phyloP scores from a whole-genome alignment of 2,888 invertebrate genomes.

The Trachelus troglodyta region DNA sequence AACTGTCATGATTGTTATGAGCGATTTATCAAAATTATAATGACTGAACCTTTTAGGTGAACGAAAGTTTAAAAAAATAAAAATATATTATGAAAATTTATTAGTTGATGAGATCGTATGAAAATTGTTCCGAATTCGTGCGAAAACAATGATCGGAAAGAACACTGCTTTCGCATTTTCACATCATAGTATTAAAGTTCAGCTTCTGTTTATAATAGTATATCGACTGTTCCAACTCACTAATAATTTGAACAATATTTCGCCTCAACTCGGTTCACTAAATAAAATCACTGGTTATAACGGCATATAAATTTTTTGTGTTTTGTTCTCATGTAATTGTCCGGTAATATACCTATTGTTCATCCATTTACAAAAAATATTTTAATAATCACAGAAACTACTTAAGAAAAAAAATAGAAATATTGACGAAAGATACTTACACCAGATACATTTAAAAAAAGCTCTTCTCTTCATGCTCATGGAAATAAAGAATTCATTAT shows the following conservation, averaged over 20 bases:
- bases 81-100: neutral
- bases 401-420: neutral
- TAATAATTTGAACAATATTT: neutral
- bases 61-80: neutral
- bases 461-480: neutral
- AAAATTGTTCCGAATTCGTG: neutral
- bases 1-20: neutral
- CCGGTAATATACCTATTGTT: neutral
- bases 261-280: neutral
- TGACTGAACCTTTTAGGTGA: neutral
- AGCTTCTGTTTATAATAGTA: neutral
- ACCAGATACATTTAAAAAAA: neutral
- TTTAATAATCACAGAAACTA: neutral
- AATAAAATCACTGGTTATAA: neutral
- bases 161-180: neutral
- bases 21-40: neutral
- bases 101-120: neutral
- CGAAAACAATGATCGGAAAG: too few relatives aligned
- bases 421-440: neutral
- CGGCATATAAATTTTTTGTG: neutral
- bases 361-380: neutral
- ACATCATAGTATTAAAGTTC: neutral
- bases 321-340: neutral
- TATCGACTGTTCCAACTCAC: neutral
- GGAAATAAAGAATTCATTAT: neutral